These are phyloP conservation scores for Epinephelus fuscoguttatus DNA, from an alignment of 2,113 vertebrate species.

Conservation along the genomic window DNA sequence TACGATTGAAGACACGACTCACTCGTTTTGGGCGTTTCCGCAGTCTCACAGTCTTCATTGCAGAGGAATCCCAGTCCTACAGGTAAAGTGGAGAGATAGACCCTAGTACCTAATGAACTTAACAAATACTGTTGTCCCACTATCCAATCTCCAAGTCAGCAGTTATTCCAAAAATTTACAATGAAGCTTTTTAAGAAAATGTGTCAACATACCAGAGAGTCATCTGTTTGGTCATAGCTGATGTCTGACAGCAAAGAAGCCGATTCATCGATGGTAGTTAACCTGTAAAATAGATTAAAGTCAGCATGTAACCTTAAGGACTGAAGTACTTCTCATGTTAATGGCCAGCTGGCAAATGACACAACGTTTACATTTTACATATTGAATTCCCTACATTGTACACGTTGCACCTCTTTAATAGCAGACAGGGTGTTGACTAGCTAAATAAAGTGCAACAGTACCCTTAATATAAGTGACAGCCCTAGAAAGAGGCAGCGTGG, in stretches of 20 bases:
- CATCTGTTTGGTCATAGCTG: slow-evolving; percentile 97
- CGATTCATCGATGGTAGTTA: slow-evolving; percentile 95
- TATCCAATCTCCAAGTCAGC: neutral
- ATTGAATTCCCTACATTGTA: neutral
- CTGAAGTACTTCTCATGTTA: neutral
- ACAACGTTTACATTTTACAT: neutral
- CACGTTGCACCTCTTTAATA: neutral
- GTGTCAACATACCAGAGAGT: slow-evolving; percentile 89
- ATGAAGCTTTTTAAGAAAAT: neutral
- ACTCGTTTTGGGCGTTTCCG: slow-evolving; percentile 94
- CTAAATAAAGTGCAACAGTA: neutral
- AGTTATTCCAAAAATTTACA: neutral
- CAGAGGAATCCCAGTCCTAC: slow-evolving; percentile 94
- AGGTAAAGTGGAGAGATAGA: neutral
- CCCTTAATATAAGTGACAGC: neutral
- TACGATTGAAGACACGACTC: slow-evolving; percentile 38
- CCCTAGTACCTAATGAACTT: neutral
- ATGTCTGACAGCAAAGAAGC: slow-evolving; percentile 95
- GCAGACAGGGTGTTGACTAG: neutral
- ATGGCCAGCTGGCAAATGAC: neutral
- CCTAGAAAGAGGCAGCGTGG: neutral
- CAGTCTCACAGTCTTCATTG: slow-evolving; percentile 88
- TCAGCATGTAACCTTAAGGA: neutral
- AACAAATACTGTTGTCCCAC: neutral
- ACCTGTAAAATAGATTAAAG: slow-evolving; percentile 75